A percentile compares a stretch with the other conserved stretches of the same genome.
Evolutionary conservation across 2,797 vertebrate genomes (phyloP).

Genomic region (Philypnodon macrostomus): DNA sequence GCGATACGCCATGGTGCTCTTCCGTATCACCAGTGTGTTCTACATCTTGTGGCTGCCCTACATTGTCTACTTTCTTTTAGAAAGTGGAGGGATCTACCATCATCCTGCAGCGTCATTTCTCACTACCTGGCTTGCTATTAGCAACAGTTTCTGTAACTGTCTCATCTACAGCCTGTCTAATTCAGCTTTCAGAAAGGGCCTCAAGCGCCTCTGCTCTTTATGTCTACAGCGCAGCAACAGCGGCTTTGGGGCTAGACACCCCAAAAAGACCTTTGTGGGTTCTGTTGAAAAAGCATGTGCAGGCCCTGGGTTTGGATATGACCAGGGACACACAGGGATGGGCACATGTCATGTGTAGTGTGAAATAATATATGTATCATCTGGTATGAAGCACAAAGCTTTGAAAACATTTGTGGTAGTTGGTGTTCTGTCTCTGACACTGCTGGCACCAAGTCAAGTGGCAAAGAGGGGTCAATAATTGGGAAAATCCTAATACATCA

Average conservation of each 20-base stretch:
- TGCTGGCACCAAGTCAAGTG: conserved; percentile 33
- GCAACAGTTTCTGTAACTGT: conserved; percentile 99
- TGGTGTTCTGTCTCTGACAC: conserved; percentile 26
- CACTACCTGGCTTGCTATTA: conserved; percentile 98
- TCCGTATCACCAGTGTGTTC: conserved; percentile 97
- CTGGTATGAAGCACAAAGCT: conserved; percentile 23
- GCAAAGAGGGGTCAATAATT: conserved; percentile 21
- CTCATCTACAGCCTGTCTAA: conserved; percentile 99
- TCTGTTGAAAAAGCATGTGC: conserved; percentile 65
- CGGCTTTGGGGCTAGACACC: conserved; percentile 51
- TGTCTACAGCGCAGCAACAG: conserved; percentile 79
- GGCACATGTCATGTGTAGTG: conserved; percentile 77
- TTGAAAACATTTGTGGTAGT: conserved; percentile 40
- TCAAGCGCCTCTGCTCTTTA: conserved; percentile 92
- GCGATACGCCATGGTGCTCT: conserved; percentile 93
- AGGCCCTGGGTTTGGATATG: conserved; percentile 56
- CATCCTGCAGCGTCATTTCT: conserved; percentile 89
- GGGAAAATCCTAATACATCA: too few species aligned
- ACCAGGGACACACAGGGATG: conserved; percentile 43
- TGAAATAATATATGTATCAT: conserved; percentile 27
- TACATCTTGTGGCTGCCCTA: conserved; percentile 98
- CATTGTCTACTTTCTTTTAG: conserved; percentile 95
- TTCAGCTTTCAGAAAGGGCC: conserved; percentile 93
- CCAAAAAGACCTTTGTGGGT: conserved; percentile 81
- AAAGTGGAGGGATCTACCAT: conserved; percentile 88